Evolutionary conservation across 2,888 invertebrate species (phyloP).

Genomic region (Prosopocoilus inquinatus): DNA sequence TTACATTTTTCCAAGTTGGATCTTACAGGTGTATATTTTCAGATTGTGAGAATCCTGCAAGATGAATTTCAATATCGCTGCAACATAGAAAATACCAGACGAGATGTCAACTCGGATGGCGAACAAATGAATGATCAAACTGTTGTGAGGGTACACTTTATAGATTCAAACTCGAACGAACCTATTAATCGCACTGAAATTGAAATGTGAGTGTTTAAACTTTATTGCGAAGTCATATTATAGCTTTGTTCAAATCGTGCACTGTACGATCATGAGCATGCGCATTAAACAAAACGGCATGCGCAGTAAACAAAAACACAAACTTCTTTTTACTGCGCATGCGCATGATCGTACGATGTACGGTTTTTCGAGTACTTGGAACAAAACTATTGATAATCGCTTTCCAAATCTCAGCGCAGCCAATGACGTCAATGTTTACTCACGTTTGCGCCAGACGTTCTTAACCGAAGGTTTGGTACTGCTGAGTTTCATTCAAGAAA

Average conservation of each 20-base stretch:
- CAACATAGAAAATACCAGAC: conserved; percentile 58
- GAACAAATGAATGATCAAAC: conserved; percentile 48
- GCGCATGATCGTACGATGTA: too few species aligned
- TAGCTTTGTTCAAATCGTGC: too few species aligned
- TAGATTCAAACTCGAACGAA: conserved; percentile 48
- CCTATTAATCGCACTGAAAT: conserved; percentile 56
- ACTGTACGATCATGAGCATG: too few species aligned
- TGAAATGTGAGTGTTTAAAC: conserved; percentile 49
- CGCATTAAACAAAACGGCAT: too few species aligned
- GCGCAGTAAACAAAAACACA: too few species aligned
- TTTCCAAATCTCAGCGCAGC: conserved; percentile 31
- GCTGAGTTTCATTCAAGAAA: conserved; percentile 22
- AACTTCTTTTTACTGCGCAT: too few species aligned
- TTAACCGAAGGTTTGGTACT: conserved; percentile 26
- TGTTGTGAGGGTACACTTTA: conserved; percentile 60
- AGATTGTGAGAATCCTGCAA: conserved; percentile 58
- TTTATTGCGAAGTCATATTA: too few species aligned
- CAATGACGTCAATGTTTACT: conserved; percentile 30
- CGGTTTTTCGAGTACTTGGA: too few species aligned
- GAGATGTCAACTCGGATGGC: conserved; percentile 46
- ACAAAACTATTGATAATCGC: too few species aligned
- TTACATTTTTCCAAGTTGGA: too few species aligned
- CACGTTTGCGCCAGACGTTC: conserved; percentile 29
- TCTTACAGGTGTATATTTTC: conserved; percentile 20
- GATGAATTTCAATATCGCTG: conserved; percentile 56